A percentile compares a stretch with the other conserved stretches of the same genome.
Conservation (phyloP, 2,888 invertebrate species). For the Plagodis pulveraria region DNA sequence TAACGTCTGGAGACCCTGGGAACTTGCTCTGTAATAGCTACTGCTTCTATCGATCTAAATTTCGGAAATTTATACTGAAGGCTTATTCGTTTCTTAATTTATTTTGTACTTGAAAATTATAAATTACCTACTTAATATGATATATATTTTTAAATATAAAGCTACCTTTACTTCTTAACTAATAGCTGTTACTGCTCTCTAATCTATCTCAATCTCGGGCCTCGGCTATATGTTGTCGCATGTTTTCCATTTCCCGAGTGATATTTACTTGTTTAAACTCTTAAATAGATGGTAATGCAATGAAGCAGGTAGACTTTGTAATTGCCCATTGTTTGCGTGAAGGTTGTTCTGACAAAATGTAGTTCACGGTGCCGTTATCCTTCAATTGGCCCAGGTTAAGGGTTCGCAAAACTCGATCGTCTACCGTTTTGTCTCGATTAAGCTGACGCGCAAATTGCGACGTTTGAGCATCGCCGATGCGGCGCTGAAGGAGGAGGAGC, state of each 20-base stretch:
- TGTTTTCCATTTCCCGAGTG: no score
- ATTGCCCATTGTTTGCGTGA: conserved; percentile 26
- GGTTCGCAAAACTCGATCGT: conserved; percentile 49
- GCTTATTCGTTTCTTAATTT: no score
- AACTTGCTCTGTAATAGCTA: no score
- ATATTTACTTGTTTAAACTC: no score
- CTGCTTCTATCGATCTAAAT: no score
- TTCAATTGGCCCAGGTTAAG: conserved; percentile 40
- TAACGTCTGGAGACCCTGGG: no score
- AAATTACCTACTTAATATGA: no score
- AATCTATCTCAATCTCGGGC: background rate
- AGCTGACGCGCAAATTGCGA: conserved; percentile 56
- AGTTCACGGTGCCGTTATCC: conserved; percentile 38
- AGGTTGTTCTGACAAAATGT: conserved; percentile 35
- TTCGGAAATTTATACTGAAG: no score
- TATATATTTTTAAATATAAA: no score
- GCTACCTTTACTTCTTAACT: no score
- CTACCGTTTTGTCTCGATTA: conserved; percentile 50
- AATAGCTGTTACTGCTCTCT: no score
- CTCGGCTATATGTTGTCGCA: background rate
- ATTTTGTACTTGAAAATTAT: no score
- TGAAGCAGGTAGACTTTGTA: conserved; percentile 14
- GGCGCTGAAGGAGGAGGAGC: conserved; percentile 32
- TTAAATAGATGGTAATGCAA: background rate
- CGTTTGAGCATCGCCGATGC: conserved; percentile 43